Percentiles rank a stretch among this genome's conserved stretches.
These are phyloP conservation scores for Hofmannophila pseudospretella DNA, from an alignment of 2,888 invertebrate species.

Conservation along the genomic window DNA sequence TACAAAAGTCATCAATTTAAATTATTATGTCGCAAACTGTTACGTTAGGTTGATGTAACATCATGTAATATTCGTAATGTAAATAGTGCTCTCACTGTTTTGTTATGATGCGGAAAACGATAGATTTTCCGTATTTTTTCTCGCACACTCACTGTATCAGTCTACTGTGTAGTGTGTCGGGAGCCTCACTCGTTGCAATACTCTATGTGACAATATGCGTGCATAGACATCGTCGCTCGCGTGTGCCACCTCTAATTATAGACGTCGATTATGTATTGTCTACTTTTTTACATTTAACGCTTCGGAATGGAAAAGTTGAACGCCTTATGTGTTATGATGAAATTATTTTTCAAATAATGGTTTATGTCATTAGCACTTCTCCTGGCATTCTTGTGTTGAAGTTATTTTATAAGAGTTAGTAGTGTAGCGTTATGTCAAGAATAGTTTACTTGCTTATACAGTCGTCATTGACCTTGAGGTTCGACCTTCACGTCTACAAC, in stretches of 20 bases:
- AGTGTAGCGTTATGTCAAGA: constrained; percentile 8
- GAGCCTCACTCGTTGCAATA: too few relatives aligned
- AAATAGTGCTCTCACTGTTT: constrained; percentile 26
- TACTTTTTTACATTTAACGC: constrained; percentile 53
- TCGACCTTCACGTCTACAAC: too few relatives aligned
- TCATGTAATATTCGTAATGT: constrained; percentile 20
- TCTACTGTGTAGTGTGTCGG: too few relatives aligned
- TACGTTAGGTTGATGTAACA: constrained; percentile 11
- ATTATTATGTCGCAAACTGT: neutral
- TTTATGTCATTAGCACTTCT: constrained; percentile 33
- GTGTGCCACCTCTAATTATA: constrained; percentile 50
- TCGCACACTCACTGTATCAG: neutral
- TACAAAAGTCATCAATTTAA: neutral
- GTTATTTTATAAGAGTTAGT: constrained; percentile 2
- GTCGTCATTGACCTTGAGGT: too few relatives aligned
- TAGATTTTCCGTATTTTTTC: constrained; percentile 12
- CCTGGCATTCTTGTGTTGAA: constrained; percentile 11
- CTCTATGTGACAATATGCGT: constrained; percentile 18
- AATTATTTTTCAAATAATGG: constrained; percentile 31
- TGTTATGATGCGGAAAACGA: constrained; percentile 16
- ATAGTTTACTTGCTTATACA: constrained; percentile 4
- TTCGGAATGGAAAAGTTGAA: constrained; percentile 65
- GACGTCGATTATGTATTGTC: constrained; percentile 55
- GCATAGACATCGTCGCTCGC: constrained; percentile 30
- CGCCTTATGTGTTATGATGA: constrained; percentile 51